Conservation (phyloP, 2,113 vertebrate genomes). For the Charadrius vociferus region DNA sequence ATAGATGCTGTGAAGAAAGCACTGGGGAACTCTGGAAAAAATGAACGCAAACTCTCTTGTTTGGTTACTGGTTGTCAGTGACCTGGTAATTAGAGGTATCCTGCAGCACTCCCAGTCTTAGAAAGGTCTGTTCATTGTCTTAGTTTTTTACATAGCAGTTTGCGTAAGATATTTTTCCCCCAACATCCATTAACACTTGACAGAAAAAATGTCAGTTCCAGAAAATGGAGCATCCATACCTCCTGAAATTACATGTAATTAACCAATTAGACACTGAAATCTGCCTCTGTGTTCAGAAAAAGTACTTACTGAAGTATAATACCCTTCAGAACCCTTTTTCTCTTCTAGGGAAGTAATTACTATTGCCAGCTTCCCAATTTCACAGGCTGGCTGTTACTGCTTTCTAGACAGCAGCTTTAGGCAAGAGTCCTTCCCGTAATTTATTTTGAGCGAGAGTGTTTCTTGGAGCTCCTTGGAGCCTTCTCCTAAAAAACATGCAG, state of each 20-base stretch:
- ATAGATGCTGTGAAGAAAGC: background rate
- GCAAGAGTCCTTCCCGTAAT: background rate
- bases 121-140: background rate
- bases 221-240: background rate
- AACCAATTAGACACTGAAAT: slow-evolving; percentile 4
- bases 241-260: slow-evolving; percentile 17
- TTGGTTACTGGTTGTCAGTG: background rate
- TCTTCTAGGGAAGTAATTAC: background rate
- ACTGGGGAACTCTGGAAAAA: background rate
- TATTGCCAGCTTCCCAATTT: background rate
- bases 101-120: background rate
- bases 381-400: background rate
- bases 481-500: background rate
- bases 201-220: background rate
- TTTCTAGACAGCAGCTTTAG: background rate
- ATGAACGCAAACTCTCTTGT: fast-evolving
- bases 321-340: background rate
- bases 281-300: background rate
- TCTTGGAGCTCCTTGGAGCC: background rate
- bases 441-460: background rate
- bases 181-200: background rate
- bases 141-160: background rate
- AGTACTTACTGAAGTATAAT: background rate
- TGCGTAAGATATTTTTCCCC: background rate
- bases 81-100: background rate